A percentile compares a stretch with the other conserved stretches of the same genome.
Evolutionary conservation across 1,140 invertebrate genomes (phyloP).

Genomic region (Luehdorfia chinensis): DNA sequence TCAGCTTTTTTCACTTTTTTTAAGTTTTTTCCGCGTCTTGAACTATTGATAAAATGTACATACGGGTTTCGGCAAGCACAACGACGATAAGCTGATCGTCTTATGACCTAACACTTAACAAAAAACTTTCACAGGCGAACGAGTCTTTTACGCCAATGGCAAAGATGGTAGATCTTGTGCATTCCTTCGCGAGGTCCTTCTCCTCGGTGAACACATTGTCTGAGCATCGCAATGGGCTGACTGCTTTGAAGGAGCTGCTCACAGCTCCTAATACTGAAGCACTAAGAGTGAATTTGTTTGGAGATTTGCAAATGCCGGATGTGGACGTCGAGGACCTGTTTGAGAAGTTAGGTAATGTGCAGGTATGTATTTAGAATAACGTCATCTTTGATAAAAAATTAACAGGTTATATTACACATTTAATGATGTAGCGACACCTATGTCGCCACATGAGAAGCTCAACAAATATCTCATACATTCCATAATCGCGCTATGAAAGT

Average conservation of each 20-base stretch:
- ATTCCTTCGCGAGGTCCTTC: conserved; percentile 69
- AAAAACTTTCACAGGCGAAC: conserved; percentile 76
- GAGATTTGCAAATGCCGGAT: conserved; percentile 31
- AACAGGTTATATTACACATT: no score
- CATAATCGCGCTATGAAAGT: no score
- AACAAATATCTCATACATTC: no score
- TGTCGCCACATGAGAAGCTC: no score
- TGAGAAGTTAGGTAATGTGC: conserved; percentile 51
- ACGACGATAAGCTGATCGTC: no score
- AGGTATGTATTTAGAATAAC: conserved; percentile 31
- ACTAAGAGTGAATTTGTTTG: conserved; percentile 35
- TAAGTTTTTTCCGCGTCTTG: no score
- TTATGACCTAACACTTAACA: no score
- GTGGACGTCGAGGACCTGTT: conserved; percentile 55
- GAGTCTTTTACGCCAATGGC: conserved; percentile 78
- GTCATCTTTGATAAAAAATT: no score
- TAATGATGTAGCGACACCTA: no score
- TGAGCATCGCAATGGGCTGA: conserved; percentile 67
- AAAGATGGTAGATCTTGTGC: conserved; percentile 67
- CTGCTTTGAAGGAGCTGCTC: conserved; percentile 66
- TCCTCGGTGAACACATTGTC: conserved; percentile 66
- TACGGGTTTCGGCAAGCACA: no score
- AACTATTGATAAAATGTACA: no score
- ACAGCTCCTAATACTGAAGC: conserved; percentile 31
- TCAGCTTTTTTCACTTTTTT: no score